These are phyloP conservation scores for Spinus olivaceus DNA, from an alignment of 2,797 vertebrate species.

Conservation along the genomic window DNA sequence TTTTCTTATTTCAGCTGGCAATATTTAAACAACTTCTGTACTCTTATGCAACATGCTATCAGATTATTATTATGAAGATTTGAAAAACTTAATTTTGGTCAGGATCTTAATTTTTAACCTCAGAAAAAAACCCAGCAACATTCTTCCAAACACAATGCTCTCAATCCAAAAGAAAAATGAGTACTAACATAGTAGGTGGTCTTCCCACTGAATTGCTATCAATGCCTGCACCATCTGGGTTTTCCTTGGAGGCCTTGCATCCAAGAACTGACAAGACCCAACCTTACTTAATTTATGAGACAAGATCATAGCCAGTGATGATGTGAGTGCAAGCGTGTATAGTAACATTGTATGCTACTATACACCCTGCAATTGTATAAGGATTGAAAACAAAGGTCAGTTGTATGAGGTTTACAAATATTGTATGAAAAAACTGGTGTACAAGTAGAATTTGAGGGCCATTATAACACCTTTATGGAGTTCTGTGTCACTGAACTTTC, in stretches of 20 bases:
- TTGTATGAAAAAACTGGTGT: neutral
- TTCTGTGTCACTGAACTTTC: neutral
- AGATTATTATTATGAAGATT: neutral
- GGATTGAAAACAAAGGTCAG: neutral
- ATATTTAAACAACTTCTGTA: neutral
- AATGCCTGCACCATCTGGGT: slow-evolving; percentile 67
- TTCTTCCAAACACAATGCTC: neutral
- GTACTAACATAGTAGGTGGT: slow-evolving; percentile 64
- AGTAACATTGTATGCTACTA: neutral
- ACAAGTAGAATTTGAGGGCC: neutral
- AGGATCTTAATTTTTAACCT: slow-evolving; percentile 15
- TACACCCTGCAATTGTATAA: neutral
- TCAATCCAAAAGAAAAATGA: slow-evolving; percentile 41
- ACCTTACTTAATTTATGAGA: slow-evolving; percentile 65
- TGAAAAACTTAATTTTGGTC: neutral
- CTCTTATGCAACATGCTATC: neutral
- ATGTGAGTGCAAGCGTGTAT: neutral
- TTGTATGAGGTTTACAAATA: slow-evolving; percentile 5
- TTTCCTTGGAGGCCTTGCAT: slow-evolving; percentile 58
- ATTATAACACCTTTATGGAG: neutral
- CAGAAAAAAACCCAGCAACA: neutral
- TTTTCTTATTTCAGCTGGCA: neutral
- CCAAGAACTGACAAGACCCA: slow-evolving; percentile 59
- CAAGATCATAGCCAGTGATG: slow-evolving; percentile 47
- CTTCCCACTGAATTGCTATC: slow-evolving; percentile 43